phyloP scores from a whole-genome alignment of 2,888 invertebrate species.

The Harmothoe impar region DNA sequence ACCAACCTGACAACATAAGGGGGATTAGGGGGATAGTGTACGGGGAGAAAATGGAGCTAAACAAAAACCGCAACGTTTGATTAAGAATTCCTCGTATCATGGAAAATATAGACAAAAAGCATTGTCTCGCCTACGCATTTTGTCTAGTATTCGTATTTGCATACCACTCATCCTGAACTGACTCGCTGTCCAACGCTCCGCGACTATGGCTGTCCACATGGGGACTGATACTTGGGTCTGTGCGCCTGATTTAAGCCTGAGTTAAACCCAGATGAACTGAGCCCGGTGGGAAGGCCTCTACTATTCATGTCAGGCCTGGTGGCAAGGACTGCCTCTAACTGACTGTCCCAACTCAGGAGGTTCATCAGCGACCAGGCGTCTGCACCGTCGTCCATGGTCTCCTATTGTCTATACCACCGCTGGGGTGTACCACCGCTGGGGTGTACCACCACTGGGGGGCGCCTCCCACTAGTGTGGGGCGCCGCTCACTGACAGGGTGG shows the following conservation, averaged over 20 bases:
- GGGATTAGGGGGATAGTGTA: neutral
- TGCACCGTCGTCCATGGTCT: neutral
- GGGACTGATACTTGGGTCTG: constrained; percentile 51
- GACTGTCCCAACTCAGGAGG: too few species aligned
- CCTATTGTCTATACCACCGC: neutral
- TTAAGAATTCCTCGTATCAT: constrained; percentile 61
- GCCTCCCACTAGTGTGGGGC: neutral
- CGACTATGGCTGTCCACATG: constrained; percentile 29
- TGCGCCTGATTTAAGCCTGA: constrained; percentile 57
- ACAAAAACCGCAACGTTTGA: constrained; percentile 57
- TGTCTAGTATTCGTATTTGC: constrained; percentile 62
- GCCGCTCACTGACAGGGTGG: neutral
- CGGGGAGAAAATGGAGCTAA: constrained; percentile 46
- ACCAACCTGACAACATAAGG: neutral
- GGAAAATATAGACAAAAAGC: constrained; percentile 61
- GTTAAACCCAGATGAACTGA: neutral
- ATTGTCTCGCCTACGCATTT: constrained; percentile 62
- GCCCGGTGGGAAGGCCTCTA: neutral
- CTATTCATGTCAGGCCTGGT: too few species aligned
- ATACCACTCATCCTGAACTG: constrained; percentile 60
- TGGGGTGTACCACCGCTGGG: neutral
- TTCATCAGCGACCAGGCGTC: too few species aligned
- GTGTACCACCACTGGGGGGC: neutral
- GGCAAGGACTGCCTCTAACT: too few species aligned
- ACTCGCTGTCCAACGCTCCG: constrained; percentile 40